Evolutionary conservation across 2,113 vertebrate genomes (phyloP), one percentile per base, ranked within the genome.

Genomic region (Cathartes aura): DNA sequence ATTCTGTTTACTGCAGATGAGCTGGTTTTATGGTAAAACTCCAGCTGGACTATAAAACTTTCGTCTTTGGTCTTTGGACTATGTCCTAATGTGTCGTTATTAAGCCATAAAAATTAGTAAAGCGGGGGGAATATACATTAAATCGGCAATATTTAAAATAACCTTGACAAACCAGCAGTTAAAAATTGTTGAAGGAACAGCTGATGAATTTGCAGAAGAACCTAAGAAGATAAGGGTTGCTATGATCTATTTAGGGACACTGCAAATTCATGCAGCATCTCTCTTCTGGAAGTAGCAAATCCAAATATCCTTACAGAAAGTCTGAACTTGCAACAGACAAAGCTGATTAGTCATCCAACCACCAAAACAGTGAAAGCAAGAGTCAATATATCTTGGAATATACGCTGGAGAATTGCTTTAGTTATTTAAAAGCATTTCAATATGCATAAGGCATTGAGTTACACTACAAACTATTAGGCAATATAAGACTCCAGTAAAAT

Each of bases 311-410:
- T 80, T 63, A n/a, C 72, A 82, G 89, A 95, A 95, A 84, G 70
- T 72, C 81, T 81, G 95, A 72, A 90, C 80, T 93, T 56, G 29
- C 59, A 62, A 70, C 83, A 83, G 66, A 47, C 56, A 86, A 89
- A 93, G 73, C 56, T 96, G 80, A 92, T 96, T 94, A 95, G 94
- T 97, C 91, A 97, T 92, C 81, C 84, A 75, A 34, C 43, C 36
- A 42, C 79, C 59, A 94, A 91, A 92, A 95, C 24, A 87, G 66
- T 96, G 94, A 93, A 82, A 96, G 72, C 26, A 90, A 81, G 82
- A 95, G 67, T 81, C 89, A 60, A 3, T 86, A 9, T 89, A 38
- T 91, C 70, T 96, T 92, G 72, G 80, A 94, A 83, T 89, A 93
- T 55, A 67, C 34, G 45, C 81, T 80, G 62, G 56, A 93, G 63